Evolutionary conservation across 2,797 vertebrate species (phyloP).

Genomic region (Choloepus didactylus): DNA sequence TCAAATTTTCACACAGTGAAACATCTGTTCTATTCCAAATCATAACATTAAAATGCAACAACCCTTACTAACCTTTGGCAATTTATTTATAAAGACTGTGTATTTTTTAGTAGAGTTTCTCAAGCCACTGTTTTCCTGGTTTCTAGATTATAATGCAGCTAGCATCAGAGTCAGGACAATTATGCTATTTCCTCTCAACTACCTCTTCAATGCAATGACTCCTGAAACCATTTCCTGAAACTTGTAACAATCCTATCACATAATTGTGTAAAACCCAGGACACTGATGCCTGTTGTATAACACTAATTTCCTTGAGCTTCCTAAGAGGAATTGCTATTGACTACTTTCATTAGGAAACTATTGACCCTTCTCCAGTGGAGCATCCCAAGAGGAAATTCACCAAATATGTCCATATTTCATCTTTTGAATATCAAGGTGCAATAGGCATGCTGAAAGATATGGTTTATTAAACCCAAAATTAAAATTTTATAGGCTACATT

Average conservation of each 20-base stretch:
- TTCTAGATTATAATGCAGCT: constrained; percentile 55
- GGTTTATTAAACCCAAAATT: constrained; percentile 92
- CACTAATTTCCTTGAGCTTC: constrained; percentile 89
- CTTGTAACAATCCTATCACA: constrained; percentile 75
- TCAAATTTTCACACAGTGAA: constrained; percentile 70
- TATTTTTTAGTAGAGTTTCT: constrained; percentile 62
- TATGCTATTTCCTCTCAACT: constrained; percentile 75
- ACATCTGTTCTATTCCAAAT: constrained; percentile 69
- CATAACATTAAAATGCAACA: constrained; percentile 69
- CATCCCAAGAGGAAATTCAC: constrained; percentile 89
- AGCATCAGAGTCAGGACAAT: constrained; percentile 54
- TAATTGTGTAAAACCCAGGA: constrained; percentile 80
- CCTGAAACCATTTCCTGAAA: constrained; percentile 80
- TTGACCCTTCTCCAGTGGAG: constrained; percentile 90
- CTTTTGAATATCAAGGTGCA: constrained; percentile 90
- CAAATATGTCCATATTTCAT: constrained; percentile 92
- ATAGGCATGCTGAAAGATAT: constrained; percentile 86
- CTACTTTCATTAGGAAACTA: constrained; percentile 91
- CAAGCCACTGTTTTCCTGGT: constrained; percentile 49
- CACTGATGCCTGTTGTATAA: constrained; percentile 83
- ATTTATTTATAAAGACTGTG: constrained; percentile 72
- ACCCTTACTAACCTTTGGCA: constrained; percentile 62
- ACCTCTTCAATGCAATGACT: constrained; percentile 55
- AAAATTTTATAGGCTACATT: constrained; percentile 91
- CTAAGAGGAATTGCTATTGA: constrained; percentile 93